phyloP scores from a whole-genome alignment of 2,888 invertebrate genomes.

The Hemicrepidius hirtus region DNA sequence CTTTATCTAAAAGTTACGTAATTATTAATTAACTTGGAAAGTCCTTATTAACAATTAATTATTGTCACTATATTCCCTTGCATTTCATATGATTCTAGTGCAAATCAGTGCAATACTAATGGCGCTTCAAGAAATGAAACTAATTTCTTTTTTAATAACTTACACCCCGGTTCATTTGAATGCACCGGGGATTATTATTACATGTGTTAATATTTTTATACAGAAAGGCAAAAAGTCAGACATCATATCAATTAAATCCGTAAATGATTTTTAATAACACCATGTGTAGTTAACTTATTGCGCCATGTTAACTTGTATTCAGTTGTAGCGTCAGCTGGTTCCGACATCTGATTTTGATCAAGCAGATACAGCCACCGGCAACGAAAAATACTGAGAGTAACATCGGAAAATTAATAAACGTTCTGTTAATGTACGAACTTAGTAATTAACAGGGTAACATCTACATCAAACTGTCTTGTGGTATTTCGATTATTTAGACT shows the following conservation, averaged over 20 bases:
- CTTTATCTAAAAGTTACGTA: too few relatives aligned
- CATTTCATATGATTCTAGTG: too few relatives aligned
- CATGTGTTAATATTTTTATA: too few relatives aligned
- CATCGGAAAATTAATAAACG: constrained; percentile 31
- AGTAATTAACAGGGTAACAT: constrained; percentile 25
- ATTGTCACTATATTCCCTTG: too few relatives aligned
- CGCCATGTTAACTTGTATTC: constrained; percentile 7
- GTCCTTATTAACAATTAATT: too few relatives aligned
- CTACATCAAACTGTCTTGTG: neutral
- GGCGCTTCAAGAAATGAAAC: too few relatives aligned
- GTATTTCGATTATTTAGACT: neutral
- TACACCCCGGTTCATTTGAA: too few relatives aligned
- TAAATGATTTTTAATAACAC: constrained; percentile 4
- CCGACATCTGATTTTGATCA: constrained; percentile 41
- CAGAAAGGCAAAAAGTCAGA: too few relatives aligned
- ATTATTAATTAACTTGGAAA: too few relatives aligned
- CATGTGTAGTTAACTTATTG: constrained; percentile 22
- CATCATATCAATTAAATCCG: neutral
- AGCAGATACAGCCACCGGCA: constrained; percentile 34
- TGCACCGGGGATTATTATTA: too few relatives aligned
- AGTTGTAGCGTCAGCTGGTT: constrained; percentile 18
- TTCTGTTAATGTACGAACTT: constrained; percentile 9
- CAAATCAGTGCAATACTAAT: too few relatives aligned
- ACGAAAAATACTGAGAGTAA: constrained; percentile 36
- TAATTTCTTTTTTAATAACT: too few relatives aligned